Conservation (phyloP, 2,888 invertebrate species). For the Drosophila demipolita region DNA sequence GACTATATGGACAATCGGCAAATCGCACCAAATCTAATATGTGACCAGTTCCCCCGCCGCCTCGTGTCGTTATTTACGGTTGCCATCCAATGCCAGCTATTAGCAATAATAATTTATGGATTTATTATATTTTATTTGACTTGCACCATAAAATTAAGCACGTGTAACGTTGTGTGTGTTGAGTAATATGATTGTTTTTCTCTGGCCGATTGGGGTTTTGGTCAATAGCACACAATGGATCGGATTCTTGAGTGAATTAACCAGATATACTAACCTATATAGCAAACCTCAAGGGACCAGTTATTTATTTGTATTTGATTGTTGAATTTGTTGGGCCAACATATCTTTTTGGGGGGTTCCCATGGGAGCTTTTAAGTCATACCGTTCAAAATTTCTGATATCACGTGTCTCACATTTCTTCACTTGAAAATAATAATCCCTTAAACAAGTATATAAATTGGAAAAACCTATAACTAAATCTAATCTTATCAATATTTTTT, state of each 20-base stretch:
- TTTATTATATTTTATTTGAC: slow-evolving; percentile 50
- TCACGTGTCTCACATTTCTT: background rate
- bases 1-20: slow-evolving; percentile 15
- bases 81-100: slow-evolving; percentile 14
- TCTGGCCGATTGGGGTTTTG: background rate
- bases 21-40: slow-evolving; percentile 48
- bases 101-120: slow-evolving; percentile 55
- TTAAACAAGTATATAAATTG: background rate
- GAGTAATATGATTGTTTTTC: slow-evolving; percentile 6
- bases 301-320: background rate
- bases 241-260: background rate
- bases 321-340: background rate
- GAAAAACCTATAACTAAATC: background rate
- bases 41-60: slow-evolving; percentile 42
- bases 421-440: background rate
- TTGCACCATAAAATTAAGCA: slow-evolving; percentile 45
- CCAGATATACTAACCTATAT: background rate
- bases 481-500: slow-evolving; percentile 18
- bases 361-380: background rate
- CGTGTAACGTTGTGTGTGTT: slow-evolving; percentile 53
- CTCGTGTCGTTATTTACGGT: slow-evolving; percentile 66
- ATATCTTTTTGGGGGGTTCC: background rate
- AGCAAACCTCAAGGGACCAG: background rate
- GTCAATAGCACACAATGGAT: slow-evolving; percentile 10
- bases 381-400: background rate